Base-by-base conservation (phyloP, 2,797 vertebrate genomes). In the Threskiornis aethiopicus region DNA sequence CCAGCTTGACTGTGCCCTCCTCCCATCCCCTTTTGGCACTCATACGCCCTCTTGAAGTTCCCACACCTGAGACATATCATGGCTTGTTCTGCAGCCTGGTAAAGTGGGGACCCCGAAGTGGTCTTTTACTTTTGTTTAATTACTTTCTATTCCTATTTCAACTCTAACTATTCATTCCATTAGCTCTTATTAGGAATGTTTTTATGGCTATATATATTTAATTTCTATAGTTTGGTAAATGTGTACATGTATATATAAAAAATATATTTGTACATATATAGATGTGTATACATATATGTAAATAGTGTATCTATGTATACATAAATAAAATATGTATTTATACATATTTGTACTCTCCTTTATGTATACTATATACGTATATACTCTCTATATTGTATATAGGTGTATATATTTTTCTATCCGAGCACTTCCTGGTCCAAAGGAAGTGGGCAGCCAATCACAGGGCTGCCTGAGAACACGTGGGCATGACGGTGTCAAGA, bases 1-100 rank as follows among this genome's bases (percentile, higher is more conserved):
- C 14, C 37, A 77, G 3, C 5, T 35, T 37, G 8, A 19, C 13
- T 15, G 0, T 41, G 6, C 3, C 7, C 14, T 3, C 1, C 7
- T 8, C 3, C 15, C 3, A 8, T 37, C 12, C 11, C 5, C 6
- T 26, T 66, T 54, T 54, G 41, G 17, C 33, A 66, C 4, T 5
- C 2, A 12, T 13, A 7, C 2, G 2, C 16, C 11, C 20, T 46
- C 39, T 42, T 55, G 26, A 78, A 71, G 10, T 35, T 89, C 33
- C 37, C 7, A 16, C 13, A 25, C 3, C 18, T n/a, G 28, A 66
- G 41, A 31, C 12, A 10, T 19, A 20, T 13, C 29, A 24, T 28
- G 4, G 24, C 6, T 76, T 84, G 13, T 29, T 51, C 62, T 86
- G 13, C 22, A 76, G 4, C 16, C 20, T 42, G 31, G 13, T 80